Evolutionary conservation across 2,113 vertebrate genomes (phyloP).

Genomic region (Saccopteryx bilineata): DNA sequence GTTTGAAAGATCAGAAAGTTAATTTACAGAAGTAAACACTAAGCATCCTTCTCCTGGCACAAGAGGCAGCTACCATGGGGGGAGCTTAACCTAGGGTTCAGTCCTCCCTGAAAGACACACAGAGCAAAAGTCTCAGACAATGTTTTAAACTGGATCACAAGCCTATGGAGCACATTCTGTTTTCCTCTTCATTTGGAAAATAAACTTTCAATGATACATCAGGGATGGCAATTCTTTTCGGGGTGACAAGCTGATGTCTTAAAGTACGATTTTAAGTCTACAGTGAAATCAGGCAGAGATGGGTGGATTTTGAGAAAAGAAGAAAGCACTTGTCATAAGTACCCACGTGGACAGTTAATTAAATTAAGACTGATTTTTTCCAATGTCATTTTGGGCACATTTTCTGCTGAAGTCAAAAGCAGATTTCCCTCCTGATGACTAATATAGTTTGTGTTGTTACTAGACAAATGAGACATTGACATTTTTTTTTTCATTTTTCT

Average conservation of each 20-base stretch:
- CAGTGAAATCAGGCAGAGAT: slow-evolving; percentile 47
- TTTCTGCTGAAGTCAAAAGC: slow-evolving; percentile 42
- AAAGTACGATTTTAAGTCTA: not conserved
- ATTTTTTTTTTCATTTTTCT: too few relatives aligned
- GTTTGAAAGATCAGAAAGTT: slow-evolving; percentile 76
- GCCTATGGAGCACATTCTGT: not conserved
- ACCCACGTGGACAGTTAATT: not conserved
- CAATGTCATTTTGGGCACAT: not conserved
- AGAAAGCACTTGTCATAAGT: not conserved
- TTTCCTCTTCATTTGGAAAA: slow-evolving; percentile 29
- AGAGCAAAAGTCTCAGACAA: not conserved
- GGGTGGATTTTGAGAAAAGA: slow-evolving; percentile 6
- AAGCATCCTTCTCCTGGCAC: slow-evolving; percentile 50
- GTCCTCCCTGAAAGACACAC: not conserved
- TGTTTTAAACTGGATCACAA: not conserved
- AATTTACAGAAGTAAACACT: slow-evolving; percentile 67
- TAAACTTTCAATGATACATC: not conserved
- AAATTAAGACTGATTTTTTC: not conserved
- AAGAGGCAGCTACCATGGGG: not conserved
- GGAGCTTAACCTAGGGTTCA: not conserved
- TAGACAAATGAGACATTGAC: not conserved
- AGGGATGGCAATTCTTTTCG: slow-evolving; percentile 38
- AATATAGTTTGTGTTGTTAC: not conserved
- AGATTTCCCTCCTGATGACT: not conserved
- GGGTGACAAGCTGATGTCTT: not conserved